A percentile compares a stretch with the other conserved stretches of the same genome.
phyloP scores from a whole-genome alignment of 2,113 vertebrate genomes.

The Puma concolor region DNA sequence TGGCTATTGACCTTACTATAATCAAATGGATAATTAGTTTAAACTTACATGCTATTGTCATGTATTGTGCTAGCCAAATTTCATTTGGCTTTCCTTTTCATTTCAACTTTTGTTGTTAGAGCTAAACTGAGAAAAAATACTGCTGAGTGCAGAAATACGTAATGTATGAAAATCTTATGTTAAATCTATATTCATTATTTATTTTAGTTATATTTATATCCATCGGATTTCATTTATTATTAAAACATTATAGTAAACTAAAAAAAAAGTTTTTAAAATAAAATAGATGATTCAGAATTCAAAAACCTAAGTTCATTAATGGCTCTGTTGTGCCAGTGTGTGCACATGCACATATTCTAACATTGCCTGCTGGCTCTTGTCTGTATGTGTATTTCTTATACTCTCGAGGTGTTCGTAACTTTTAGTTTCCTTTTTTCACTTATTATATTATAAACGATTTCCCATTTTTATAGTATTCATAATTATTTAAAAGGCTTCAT shows the following conservation, averaged over 20 bases:
- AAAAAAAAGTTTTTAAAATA: background rate
- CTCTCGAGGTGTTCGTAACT: background rate
- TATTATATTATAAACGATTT: background rate
- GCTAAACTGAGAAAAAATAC: background rate
- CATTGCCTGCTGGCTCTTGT: background rate
- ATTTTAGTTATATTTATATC: background rate
- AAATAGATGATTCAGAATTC: background rate
- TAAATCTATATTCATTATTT: background rate
- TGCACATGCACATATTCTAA: rapidly evolving
- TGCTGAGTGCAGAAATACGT: background rate
- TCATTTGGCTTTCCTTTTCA: background rate
- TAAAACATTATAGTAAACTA: background rate
- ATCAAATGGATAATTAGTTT: background rate
- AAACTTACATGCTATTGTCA: background rate
- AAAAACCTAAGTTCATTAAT: background rate
- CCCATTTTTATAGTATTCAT: background rate
- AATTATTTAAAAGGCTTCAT: background rate
- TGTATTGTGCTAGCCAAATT: background rate
- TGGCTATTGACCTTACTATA: background rate
- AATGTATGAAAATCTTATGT: background rate
- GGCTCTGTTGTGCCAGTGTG: background rate
- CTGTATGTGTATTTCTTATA: background rate
- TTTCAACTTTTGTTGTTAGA: background rate
- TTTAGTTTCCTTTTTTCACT: background rate
- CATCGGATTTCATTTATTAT: background rate